Base-by-base conservation (phyloP, 2,113 vertebrate genomes). In the Dicrurus megarhynchus region DNA sequence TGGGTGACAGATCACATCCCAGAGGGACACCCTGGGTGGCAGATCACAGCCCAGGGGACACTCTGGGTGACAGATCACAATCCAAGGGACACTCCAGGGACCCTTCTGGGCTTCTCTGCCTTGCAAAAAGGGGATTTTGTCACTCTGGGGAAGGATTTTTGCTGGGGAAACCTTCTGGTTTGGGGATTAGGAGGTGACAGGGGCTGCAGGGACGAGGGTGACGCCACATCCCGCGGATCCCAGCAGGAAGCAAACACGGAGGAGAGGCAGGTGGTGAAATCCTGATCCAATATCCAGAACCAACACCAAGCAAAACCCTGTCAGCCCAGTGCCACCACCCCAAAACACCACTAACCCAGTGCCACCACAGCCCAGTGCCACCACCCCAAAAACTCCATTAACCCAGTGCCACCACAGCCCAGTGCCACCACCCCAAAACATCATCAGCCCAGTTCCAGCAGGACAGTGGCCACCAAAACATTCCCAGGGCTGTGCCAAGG, bases 241-340 rank as follows among this genome's bases (percentile, higher is more conserved):
- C 59, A 52, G 26, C 0, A 5, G 86, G 86, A 70, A 55, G 35
- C n/a, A 35, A 56, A 75, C 3, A 3, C 0, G 0, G 20, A 17
- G 28, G 35, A 7, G 33, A 35, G 37, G 55, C 0, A 0, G 44
- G 4, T 3, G 13, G 53, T 16, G 47, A 82, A 63, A 52, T 11
- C 57, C 52, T 3, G n/a, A 78, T 32, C 46, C 28, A 11, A 8
- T 3, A 10, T 5, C 35, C 12, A 84, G n/a, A 11, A 9, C 30
- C 16, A 30, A 6, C 3, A 35, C 20, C 59, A 39, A 19, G 52
- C 23, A 59, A 32, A 50, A 35, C 7, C 20, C 60, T 2, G 4
- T 1, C 33, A 74, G 39, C 39, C 28, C 77, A 56, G 47, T 37
- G 23, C n/a, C 57, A 59, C n/a, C 21, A 59, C 5, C 53, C n/a